These are phyloP conservation scores for Rhorus exstirpatorius DNA, from an alignment of 2,888 invertebrate genomes.

Conservation along the genomic window DNA sequence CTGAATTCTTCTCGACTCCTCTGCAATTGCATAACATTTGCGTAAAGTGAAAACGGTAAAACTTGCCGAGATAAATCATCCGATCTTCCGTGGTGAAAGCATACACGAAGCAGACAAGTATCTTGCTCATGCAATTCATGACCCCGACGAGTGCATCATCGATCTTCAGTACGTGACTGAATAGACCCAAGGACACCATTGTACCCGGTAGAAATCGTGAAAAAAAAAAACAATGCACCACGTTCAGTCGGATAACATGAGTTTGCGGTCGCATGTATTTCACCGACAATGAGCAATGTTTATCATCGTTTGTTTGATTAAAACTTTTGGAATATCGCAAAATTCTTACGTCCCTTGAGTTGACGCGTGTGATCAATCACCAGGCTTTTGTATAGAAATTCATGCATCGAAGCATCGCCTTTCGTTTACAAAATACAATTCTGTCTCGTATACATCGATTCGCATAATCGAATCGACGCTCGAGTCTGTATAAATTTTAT, in stretches of 20 bases:
- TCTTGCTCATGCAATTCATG: slow-evolving; percentile 94
- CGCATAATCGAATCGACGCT: no score
- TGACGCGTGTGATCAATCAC: slow-evolving; percentile 32
- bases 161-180: slow-evolving; percentile 93
- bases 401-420: slow-evolving; percentile 17
- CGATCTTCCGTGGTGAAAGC: slow-evolving; percentile 93
- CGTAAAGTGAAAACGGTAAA: slow-evolving; percentile 7
- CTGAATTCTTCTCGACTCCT: not conserved
- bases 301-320: slow-evolving; percentile 31
- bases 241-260: not conserved
- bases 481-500: no score
- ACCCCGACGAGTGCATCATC: slow-evolving; percentile 95
- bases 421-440: slow-evolving; percentile 31
- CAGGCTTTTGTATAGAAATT: slow-evolving; percentile 47
- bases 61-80: slow-evolving; percentile 93
- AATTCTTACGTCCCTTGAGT: slow-evolving; percentile 35
- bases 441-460: no score
- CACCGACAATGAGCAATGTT: slow-evolving; percentile 30
- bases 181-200: slow-evolving; percentile 93
- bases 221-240: not conserved
- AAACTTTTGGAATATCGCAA: slow-evolving; percentile 13
- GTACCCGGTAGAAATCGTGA: slow-evolving; percentile 88
- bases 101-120: slow-evolving; percentile 93
- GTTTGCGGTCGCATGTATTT: slow-evolving; percentile 25
- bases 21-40: slow-evolving; percentile 10